Evolutionary conservation across 2,888 invertebrate genomes (phyloP).

Genomic region (Eulithis prunata): DNA sequence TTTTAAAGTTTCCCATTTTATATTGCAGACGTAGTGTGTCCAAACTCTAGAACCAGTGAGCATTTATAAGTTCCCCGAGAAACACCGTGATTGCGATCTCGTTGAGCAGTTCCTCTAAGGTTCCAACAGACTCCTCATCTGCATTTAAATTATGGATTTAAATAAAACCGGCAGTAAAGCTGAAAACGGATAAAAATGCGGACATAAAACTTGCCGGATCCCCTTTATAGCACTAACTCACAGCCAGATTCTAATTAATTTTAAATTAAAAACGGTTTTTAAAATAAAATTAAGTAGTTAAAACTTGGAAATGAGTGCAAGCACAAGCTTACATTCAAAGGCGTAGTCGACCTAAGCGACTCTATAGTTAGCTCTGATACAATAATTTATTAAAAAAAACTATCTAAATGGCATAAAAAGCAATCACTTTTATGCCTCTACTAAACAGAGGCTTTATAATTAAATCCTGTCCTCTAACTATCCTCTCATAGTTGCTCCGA

Average conservation of each 20-base stretch:
- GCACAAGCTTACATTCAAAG: too few species aligned
- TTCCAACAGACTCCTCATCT: slow-evolving; percentile 59
- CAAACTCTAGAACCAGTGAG: too few species aligned
- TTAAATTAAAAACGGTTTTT: slow-evolving; percentile 38
- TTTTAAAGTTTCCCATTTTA: too few species aligned
- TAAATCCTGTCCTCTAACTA: too few species aligned
- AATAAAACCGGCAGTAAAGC: slow-evolving; percentile 65
- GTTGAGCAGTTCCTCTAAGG: slow-evolving; percentile 3
- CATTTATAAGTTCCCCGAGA: not conserved
- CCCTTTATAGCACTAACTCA: slow-evolving; percentile 39
- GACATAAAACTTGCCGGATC: slow-evolving; percentile 39
- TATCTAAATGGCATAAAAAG: too few species aligned
- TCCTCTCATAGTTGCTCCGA: too few species aligned
- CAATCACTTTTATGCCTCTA: too few species aligned
- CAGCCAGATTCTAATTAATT: slow-evolving; percentile 40
- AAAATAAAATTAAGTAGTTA: slow-evolving; percentile 17
- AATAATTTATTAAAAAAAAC: too few species aligned
- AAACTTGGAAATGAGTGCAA: slow-evolving; percentile 9
- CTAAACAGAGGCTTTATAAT: too few species aligned
- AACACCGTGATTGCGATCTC: slow-evolving; percentile 8
- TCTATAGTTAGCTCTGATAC: too few species aligned
- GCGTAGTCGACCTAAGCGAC: too few species aligned
- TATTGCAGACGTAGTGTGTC: too few species aligned
- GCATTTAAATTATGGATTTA: slow-evolving; percentile 76
- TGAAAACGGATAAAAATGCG: slow-evolving; percentile 48